phyloP scores from a whole-genome alignment of 1,140 invertebrate genomes.

The fruit fly (Drosophila melanogaster) region DNA sequence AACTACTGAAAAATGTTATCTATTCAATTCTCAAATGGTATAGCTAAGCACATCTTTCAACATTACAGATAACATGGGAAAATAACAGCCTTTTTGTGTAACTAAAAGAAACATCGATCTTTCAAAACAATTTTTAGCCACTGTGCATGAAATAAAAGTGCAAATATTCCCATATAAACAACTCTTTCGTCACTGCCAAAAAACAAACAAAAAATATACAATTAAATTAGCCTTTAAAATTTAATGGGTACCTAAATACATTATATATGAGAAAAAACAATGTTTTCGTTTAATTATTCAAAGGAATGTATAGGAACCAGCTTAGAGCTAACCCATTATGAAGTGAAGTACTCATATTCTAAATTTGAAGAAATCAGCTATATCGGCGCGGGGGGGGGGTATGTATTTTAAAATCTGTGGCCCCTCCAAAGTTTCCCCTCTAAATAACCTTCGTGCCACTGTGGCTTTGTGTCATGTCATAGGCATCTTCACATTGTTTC shows the following conservation, averaged over 20 bases:
- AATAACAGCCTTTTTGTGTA: too few species aligned
- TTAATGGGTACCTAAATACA: constrained; percentile 4
- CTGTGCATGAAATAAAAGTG: constrained; percentile 3
- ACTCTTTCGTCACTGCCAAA: constrained; percentile 14
- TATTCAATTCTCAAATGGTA: background rate
- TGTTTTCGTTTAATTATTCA: too few species aligned
- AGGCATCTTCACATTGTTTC: constrained; percentile 19
- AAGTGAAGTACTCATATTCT: too few species aligned
- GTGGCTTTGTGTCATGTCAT: constrained; percentile 12
- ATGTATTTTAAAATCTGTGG: too few species aligned
- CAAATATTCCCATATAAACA: constrained; percentile 15
- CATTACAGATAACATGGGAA: too few species aligned
- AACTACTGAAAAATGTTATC: background rate
- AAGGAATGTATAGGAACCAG: too few species aligned
- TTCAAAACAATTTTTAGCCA: background rate
- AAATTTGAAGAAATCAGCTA: too few species aligned
- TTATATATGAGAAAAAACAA: constrained; percentile 2
- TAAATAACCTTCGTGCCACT: constrained; percentile 10
- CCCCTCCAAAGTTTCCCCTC: too few species aligned
- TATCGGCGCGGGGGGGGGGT: too few species aligned
- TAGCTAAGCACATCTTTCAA: too few species aligned
- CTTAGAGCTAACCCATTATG: too few species aligned
- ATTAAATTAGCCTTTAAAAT: constrained; percentile 24
- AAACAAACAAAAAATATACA: constrained; percentile 4
- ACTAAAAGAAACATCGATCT: too few species aligned